These are phyloP conservation scores for Catharus ustulatus DNA, from an alignment of 2,797 vertebrate species.

Conservation along the genomic window DNA sequence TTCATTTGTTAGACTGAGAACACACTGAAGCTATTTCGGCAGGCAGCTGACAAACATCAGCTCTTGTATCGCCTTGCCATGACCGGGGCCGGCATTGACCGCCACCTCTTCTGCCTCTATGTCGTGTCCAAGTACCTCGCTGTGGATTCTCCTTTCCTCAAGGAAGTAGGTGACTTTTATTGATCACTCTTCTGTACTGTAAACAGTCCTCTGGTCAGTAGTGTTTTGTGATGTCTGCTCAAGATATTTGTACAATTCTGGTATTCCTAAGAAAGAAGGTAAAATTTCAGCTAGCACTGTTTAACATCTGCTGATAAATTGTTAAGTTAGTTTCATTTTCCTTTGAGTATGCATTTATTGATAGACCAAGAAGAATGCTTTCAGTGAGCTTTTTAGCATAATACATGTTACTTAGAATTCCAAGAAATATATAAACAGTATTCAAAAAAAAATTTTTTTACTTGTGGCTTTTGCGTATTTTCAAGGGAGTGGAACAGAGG, in stretches of 20 bases:
- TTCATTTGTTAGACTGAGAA: constrained; percentile 81
- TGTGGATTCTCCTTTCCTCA: constrained; percentile 93
- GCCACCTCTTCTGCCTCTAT: constrained; percentile 98
- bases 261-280: neutral
- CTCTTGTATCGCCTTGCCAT: constrained; percentile 90
- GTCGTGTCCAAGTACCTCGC: constrained; percentile 96
- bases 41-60: constrained; percentile 89
- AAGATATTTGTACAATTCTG: neutral
- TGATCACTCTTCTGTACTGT: neutral
- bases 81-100: constrained; percentile 93
- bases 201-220: neutral
- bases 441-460: accelerated
- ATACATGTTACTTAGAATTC: neutral
- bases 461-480: neutral
- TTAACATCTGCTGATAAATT: neutral
- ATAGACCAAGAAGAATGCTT: neutral
- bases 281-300: neutral
- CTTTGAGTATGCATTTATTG: neutral
- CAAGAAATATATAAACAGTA: neutral
- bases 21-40: constrained; percentile 79
- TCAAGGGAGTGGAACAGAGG: neutral
- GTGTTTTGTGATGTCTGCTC: neutral
- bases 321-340: neutral
- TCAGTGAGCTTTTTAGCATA: neutral
- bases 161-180: constrained; percentile 80